Evolutionary conservation across 2,888 invertebrate species (phyloP).

Genomic region (Anoplius nigerrimus): DNA sequence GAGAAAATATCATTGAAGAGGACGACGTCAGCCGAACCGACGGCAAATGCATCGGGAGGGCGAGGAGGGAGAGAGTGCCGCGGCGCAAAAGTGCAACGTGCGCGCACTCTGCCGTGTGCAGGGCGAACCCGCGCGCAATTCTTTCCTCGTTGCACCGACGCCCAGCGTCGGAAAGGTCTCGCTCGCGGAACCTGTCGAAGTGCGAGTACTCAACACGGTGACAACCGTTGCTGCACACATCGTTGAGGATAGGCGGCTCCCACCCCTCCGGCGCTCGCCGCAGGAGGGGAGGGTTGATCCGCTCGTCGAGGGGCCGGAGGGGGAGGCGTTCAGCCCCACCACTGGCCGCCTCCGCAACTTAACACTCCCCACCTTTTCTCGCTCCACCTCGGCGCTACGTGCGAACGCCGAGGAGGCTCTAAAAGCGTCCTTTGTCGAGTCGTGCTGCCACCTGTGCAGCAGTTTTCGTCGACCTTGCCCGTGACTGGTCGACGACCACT

Average conservation of each 20-base stretch:
- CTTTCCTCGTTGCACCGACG: conserved; percentile 59
- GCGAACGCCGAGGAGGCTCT: conserved; percentile 50
- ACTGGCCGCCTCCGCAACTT: conserved; percentile 32
- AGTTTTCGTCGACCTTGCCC: conserved; percentile 53
- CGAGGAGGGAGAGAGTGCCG: not conserved
- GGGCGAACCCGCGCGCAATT: conserved; percentile 56
- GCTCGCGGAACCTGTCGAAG: conserved; percentile 56
- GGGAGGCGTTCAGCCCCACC: conserved; percentile 47
- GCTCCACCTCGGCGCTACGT: conserved; percentile 56
- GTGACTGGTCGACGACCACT: conserved; percentile 45
- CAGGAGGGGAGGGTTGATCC: conserved; percentile 41
- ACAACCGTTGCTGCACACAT: conserved; percentile 57
- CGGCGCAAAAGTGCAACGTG: conserved; percentile 49
- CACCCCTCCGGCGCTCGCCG: conserved; percentile 27
- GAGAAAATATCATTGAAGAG: too few species aligned
- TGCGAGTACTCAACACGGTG: conserved; percentile 59
- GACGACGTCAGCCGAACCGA: not conserved
- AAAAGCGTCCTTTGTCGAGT: conserved; percentile 60
- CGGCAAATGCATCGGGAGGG: not conserved
- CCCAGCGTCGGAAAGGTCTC: conserved; percentile 54
- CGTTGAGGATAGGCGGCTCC: conserved; percentile 49
- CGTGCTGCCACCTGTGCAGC: conserved; percentile 73
- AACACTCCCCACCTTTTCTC: conserved; percentile 44
- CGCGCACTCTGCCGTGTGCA: conserved; percentile 59
- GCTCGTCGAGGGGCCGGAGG: conserved; percentile 35